These are phyloP conservation scores for Pyrocephalus nanus DNA, from an alignment of 2,797 vertebrate species.

Conservation along the genomic window DNA sequence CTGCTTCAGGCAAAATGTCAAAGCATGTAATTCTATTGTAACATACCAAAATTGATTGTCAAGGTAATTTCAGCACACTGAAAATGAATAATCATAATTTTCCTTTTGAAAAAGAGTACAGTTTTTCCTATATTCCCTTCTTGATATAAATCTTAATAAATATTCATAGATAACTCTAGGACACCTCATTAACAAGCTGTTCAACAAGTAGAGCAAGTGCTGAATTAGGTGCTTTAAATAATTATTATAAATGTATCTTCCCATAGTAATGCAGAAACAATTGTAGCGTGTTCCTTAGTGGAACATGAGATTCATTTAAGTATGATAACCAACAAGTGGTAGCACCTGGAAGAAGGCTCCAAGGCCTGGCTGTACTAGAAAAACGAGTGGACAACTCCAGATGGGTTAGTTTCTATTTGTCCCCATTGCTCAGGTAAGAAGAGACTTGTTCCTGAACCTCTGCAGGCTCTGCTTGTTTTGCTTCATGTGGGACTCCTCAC, in stretches of 20 bases:
- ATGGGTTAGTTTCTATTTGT: neutral
- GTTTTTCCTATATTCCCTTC: neutral
- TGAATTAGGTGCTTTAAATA: constrained; percentile 34
- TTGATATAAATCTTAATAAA: constrained; percentile 49
- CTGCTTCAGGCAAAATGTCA: constrained; percentile 23
- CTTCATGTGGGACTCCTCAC: neutral
- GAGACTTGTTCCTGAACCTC: neutral
- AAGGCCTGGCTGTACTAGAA: neutral
- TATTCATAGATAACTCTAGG: constrained; percentile 46
- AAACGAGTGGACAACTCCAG: accelerated
- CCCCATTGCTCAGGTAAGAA: neutral
- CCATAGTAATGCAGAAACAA: constrained; percentile 6
- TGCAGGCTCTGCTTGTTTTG: neutral
- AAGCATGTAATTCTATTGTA: neutral
- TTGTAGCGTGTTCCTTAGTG: neutral
- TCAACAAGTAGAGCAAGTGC: constrained; percentile 47
- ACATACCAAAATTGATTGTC: constrained; percentile 29
- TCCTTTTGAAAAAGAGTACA: constrained; percentile 8
- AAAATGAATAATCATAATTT: constrained; percentile 42
- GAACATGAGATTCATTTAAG: neutral
- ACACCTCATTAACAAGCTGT: constrained; percentile 43
- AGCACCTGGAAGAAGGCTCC: neutral
- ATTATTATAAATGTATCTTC: constrained; percentile 27
- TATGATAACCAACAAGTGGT: neutral
- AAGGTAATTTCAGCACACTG: constrained; percentile 33